Evolutionary conservation across 2,113 vertebrate genomes (phyloP), one percentile per base, ranked within the genome.

Genomic region (Anarhynchus alexandrinus): DNA sequence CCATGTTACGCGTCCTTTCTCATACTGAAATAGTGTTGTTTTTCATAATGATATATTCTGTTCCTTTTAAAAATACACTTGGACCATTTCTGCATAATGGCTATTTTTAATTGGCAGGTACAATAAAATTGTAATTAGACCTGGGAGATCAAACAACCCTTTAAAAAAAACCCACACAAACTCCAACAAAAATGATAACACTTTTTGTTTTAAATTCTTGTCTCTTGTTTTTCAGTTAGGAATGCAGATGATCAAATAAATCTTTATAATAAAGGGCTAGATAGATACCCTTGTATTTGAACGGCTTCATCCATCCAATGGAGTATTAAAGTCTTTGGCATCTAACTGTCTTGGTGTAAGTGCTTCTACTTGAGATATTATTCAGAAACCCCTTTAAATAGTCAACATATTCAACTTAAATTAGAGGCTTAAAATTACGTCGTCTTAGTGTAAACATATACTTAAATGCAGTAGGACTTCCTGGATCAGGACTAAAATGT

Each of bases 201-300:
- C 14, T 2, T 54, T 38, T 78, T n/a, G 27, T 7, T 95, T 61
- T 47, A 47, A 86, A 36, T 81, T 72, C 49, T 85, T 47, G 15
- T 70, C 30, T 49, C 65, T 90, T 97, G 70, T 91, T 97, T 93
- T 95, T 65, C 15, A 91, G 97, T 98, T 90, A 97, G 90, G 87
- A 98, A 98, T 77, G 94, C 94, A 18, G 40, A 92, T 85, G 98
- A 98, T 42, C 97, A 98, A 82, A 97, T 97, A 88, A 98, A 97
- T 76, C 95, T 98, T 86, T 98, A 97, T 77, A 98, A 86, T 76
- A 98, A 98, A 96, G 98, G 97, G 84, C 97, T 96, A 58, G 98
- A 97, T 96, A 58, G 98, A 97, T 66, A 97, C 92, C 12, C 91
- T 97, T 74, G 70, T 98, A n/a, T 98, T 98, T 96, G 97, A 98